Evolutionary conservation across 2,888 invertebrate genomes (phyloP).

Genomic region (Leucophenga maculata): DNA sequence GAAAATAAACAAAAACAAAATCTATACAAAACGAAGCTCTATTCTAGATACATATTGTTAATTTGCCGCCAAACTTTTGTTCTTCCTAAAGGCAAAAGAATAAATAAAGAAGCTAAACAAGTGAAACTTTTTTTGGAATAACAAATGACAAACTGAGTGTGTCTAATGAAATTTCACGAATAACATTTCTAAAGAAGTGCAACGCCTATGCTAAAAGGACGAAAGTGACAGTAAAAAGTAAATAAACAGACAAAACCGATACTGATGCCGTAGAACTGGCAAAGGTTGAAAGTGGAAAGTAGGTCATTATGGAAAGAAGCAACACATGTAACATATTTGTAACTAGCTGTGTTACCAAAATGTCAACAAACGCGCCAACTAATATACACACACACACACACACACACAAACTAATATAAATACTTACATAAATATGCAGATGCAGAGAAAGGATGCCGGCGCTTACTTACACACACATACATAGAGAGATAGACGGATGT

Average conservation of each 20-base stretch:
- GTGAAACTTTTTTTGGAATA: not conserved
- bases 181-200: not conserved
- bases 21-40: too few relatives aligned
- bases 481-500: conserved; percentile 33
- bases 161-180: not conserved
- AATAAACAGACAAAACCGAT: not conserved
- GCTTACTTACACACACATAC: too few relatives aligned
- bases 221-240: not conserved
- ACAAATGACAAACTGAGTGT: conserved; percentile 1
- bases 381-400: too few relatives aligned
- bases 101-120: not conserved
- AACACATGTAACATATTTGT: not conserved
- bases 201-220: not conserved
- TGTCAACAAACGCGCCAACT: not conserved
- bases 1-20: too few relatives aligned
- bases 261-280: not conserved
- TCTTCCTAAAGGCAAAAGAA: too few relatives aligned
- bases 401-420: conserved; percentile 37
- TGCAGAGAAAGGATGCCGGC: too few relatives aligned
- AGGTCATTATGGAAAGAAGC: conserved; percentile 14
- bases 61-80: too few relatives aligned
- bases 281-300: not conserved
- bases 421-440: too few relatives aligned
- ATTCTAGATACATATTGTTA: too few relatives aligned
- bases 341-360: conserved; percentile 2